These are phyloP conservation scores for Gobio gobio DNA, from an alignment of 2,113 vertebrate genomes.

Conservation along the genomic window DNA sequence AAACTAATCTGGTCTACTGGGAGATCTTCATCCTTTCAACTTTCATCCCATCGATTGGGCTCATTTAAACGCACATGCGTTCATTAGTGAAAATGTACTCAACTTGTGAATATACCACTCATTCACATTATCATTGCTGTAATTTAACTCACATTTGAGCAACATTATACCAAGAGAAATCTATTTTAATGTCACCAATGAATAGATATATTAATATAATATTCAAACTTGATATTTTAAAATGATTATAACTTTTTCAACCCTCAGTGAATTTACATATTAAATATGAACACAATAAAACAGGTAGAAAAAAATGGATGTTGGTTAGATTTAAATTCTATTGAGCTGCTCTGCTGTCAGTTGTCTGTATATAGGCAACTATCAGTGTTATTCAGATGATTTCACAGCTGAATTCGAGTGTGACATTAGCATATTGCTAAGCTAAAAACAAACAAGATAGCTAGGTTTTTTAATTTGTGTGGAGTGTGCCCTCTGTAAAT, in stretches of 20 bases:
- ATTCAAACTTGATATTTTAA: background rate
- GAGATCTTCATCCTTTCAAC: slow-evolving; percentile 30
- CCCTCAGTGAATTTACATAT: background rate
- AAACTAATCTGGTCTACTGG: slow-evolving; percentile 33
- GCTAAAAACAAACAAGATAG: background rate
- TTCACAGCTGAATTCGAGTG: background rate
- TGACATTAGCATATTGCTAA: slow-evolving; percentile 15
- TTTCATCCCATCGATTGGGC: slow-evolving; percentile 31
- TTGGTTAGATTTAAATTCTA: background rate
- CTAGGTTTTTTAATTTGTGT: no score
- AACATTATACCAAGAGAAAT: background rate
- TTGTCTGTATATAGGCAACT: background rate
- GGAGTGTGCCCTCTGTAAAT: background rate
- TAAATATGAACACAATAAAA: background rate
- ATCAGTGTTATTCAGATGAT: background rate
- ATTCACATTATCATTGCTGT: background rate
- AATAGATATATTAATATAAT: background rate
- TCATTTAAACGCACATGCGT: background rate
- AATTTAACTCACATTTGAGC: slow-evolving; percentile 4
- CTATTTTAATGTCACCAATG: background rate
- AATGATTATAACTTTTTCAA: background rate
- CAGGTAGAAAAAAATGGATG: background rate
- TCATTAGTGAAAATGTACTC: slow-evolving; percentile 14
- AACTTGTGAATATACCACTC: background rate
- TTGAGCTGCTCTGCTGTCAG: background rate